Evolutionary conservation across 2,888 invertebrate species (phyloP).

Genomic region (Corbicula japonica): DNA sequence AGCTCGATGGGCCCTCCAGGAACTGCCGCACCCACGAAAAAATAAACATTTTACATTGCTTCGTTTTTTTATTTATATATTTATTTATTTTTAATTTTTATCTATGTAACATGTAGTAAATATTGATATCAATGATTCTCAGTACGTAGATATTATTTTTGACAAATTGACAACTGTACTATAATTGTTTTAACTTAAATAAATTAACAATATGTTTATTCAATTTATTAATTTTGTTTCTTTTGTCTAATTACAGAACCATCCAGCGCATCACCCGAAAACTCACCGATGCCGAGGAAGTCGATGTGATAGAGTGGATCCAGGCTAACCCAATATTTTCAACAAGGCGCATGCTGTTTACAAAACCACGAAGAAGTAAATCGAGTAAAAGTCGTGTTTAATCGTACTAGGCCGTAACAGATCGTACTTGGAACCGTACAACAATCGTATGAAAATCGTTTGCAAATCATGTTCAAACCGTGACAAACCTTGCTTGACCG

Average conservation of each 20-base stretch:
- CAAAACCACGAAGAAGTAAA: conserved; percentile 47
- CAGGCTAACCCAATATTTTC: conserved; percentile 46
- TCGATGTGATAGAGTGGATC: conserved; percentile 50
- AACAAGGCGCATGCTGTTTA: conserved; percentile 50
- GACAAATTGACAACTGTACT: conserved; percentile 47
- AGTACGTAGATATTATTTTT: conserved; percentile 48
- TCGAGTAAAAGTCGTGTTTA: too few relatives aligned
- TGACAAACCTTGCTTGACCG: too few relatives aligned
- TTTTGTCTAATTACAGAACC: conserved; percentile 52
- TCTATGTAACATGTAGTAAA: conserved; percentile 50
- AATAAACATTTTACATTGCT: conserved; percentile 46
- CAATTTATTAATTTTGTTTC: conserved; percentile 47
- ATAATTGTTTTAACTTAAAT: conserved; percentile 45
- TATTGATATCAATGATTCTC: conserved; percentile 50
- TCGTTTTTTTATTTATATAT: conserved; percentile 45
- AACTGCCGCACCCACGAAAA: too few relatives aligned
- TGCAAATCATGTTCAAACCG: too few relatives aligned
- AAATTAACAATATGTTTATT: conserved; percentile 46
- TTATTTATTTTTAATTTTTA: conserved; percentile 43
- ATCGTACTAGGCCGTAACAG: too few relatives aligned
- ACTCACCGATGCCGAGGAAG: conserved; percentile 46
- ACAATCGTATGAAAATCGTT: too few relatives aligned
- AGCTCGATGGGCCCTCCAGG: too few relatives aligned
- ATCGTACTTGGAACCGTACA: too few relatives aligned
- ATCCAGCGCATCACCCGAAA: conserved; percentile 48